Evolutionary conservation across 92 coral and sea anemone genomes (phyloP), one percentile per base, ranked within the genome.

Genomic region (Palythoa heliodiscus): DNA sequence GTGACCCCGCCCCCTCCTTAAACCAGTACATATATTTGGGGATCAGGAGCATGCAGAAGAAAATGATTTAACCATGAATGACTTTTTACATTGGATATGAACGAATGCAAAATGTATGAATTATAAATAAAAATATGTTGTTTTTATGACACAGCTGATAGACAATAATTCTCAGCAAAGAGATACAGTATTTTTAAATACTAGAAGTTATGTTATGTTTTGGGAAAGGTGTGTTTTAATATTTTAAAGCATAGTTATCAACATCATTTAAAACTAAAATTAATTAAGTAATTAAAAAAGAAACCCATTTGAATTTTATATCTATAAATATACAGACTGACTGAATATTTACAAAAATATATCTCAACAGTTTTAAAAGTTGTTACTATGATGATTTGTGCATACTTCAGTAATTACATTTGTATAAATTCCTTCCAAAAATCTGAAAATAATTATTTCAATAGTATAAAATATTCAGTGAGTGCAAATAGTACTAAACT

Each of bases 171-270:
- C 67, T 60, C 67, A 60, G 67, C 67, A 14, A 24, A 60, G 22
- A 60, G 22, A 60, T 60, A 60, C 67, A 60, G 24, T 15, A 60
- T 60, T 60, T 60, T 60, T 20, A 60, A 60, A 60, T 24, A 60
- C 67, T 60, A 60, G 67, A 60, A 20, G 5, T 60, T 60, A 13
- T 14, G 67, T 19, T 60, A 60, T 60, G 24, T n/a, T 60, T 60
- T 71, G 48, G 75, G 75, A 37, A 71, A 71, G 75, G 38, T 71
- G 75, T 71, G 75, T 71, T 71, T 71, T 71, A 71, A 71, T 17
- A 60, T 60, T 60, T 60, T 20, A 25, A 15, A 60, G 67, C 25
- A 60, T 16, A 60, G 67, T 60, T 71, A 71, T 71, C 67, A 60
- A 60, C 67, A 60, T 60, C 8, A 17, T 60, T 15, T 57, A 69